Conservation (phyloP, 2,113 vertebrate genomes). For the Triplophysa tibetana region DNA sequence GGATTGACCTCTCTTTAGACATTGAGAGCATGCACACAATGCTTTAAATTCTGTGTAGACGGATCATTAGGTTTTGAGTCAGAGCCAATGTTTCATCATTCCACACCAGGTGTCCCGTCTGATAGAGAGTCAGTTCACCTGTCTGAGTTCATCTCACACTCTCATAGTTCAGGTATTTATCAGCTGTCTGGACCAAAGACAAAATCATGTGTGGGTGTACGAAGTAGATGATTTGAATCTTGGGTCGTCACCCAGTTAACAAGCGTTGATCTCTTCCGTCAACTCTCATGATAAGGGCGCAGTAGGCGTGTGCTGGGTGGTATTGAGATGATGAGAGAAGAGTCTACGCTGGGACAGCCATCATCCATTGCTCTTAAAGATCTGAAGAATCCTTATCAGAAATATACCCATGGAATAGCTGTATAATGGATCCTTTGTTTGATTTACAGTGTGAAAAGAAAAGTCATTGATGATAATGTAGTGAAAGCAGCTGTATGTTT, state of each 20-base stretch:
- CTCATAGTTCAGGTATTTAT: background rate
- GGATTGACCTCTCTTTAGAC: no score
- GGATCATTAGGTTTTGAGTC: background rate
- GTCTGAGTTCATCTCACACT: background rate
- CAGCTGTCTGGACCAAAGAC: background rate
- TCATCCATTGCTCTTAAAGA: background rate
- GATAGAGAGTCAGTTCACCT: background rate
- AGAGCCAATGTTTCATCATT: background rate
- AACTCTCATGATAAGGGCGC: background rate
- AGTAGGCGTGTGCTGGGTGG: background rate
- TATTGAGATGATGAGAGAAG: conserved; percentile 13
- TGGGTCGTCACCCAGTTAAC: background rate
- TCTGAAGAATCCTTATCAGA: background rate
- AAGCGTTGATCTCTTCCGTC: background rate
- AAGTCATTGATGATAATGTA: background rate
- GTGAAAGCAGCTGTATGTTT: no score
- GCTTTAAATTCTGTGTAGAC: background rate
- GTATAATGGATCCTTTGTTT: background rate
- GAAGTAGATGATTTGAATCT: background rate
- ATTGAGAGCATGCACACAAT: no score
- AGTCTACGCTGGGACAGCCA: background rate
- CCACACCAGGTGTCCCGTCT: background rate
- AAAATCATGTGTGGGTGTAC: background rate
- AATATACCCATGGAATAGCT: background rate
- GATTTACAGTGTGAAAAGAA: background rate